Conservation (phyloP, 2,113 vertebrate species). For the Puffinus mauretanicus region DNA sequence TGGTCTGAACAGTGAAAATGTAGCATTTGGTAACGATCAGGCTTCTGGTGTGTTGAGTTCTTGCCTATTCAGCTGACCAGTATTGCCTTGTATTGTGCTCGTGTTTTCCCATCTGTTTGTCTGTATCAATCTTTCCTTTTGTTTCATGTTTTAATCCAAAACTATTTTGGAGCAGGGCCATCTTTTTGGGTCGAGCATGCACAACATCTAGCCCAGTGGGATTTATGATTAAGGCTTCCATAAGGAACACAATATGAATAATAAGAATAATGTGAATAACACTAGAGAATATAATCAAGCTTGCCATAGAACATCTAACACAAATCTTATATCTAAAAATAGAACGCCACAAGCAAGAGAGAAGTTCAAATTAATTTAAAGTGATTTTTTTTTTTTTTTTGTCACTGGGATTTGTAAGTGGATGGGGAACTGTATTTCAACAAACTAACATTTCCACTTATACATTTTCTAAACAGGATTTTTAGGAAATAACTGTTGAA, state of each 20-base stretch:
- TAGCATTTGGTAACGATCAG: background rate
- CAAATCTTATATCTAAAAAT: background rate
- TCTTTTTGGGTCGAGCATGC: background rate
- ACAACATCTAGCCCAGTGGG: background rate
- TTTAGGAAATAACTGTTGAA: background rate
- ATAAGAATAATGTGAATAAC: background rate
- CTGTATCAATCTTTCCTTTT: background rate
- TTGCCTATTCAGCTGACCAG: background rate
- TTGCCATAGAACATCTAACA: background rate
- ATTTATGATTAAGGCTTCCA: background rate
- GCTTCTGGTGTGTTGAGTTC: background rate
- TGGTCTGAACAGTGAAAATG: background rate
- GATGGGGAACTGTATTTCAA: background rate
- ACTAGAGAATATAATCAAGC: background rate
- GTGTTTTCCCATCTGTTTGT: background rate
- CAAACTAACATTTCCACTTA: background rate
- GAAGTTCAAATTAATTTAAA: background rate
- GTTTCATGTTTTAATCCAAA: background rate
- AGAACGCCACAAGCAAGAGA: background rate
- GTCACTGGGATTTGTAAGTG: background rate
- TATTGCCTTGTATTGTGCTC: background rate
- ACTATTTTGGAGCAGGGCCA: background rate
- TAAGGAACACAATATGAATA: background rate
- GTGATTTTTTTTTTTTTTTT: background rate
- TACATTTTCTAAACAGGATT: background rate